Evolutionary conservation across 2,888 invertebrate species (phyloP), one percentile per base, ranked within the genome.

Genomic region (Temnothorax ravouxi): DNA sequence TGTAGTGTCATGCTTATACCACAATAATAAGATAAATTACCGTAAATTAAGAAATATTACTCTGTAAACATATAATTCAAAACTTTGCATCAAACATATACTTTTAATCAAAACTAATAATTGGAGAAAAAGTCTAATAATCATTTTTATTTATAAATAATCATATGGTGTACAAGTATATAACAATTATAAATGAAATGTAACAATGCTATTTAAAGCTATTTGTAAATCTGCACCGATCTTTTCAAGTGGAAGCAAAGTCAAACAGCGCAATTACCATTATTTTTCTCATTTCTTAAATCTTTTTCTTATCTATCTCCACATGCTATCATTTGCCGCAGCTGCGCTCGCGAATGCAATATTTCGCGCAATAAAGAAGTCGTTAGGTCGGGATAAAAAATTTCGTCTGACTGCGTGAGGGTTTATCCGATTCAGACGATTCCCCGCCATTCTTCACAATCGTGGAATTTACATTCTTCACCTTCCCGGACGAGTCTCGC

Each of bases 381-480:
- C 56, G 50, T 64, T 66, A 67, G n/a, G 18, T 34, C 1, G 11
- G 44, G 29, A 56, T 67, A 44, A 81, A 61, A 74, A 81, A 50
- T 74, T 47, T 25, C 29, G 15, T 13, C 38, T 64, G 25, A 6
- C 25, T 56, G 50, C 52, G 38, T 21, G 25, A 25, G 25, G 52
- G 64, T 52, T 76, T n/a, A 64, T 52, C 11, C 47, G 38, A 38
- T 34, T 47, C 21, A 75, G 29, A 64, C 21, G 50, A 4, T 64
- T 47, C 6, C 25, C 67, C 6, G 74, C 41, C 41, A 44, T 59
- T 50, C 13, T 54, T 25, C 13, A 29, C 41, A 18, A 61, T 64
- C 41, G 50, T 13, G 29, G 18, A 75, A 69, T 87, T 87, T 86
- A 59, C 66, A 80, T 87, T 84, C 79, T 59, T 84, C 52, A 52